phyloP scores from a whole-genome alignment of 2,888 invertebrate species.

The Calliopum simillimum region DNA sequence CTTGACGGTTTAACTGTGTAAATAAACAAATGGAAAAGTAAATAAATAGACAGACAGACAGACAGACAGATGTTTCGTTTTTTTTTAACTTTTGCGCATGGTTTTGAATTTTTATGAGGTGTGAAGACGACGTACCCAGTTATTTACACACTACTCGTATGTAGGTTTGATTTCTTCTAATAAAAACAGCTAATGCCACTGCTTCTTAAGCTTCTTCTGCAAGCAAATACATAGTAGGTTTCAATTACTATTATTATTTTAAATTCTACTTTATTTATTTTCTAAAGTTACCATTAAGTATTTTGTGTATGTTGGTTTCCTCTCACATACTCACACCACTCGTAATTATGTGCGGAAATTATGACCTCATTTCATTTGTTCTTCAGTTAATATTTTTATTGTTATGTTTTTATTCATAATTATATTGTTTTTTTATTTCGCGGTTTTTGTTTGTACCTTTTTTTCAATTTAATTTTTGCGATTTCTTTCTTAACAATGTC shows the following conservation, averaged over 20 bases:
- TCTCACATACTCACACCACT: conserved; percentile 13
- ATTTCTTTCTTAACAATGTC: conserved; percentile 21
- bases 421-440: background rate
- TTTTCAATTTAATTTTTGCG: background rate
- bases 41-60: background rate
- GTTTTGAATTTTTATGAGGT: background rate
- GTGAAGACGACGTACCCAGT: background rate
- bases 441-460: background rate
- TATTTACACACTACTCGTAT: background rate
- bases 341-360: conserved; percentile 40
- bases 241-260: conserved; percentile 26
- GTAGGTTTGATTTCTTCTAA: background rate
- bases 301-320: conserved; percentile 7
- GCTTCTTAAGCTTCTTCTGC: no score
- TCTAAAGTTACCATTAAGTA: conserved; percentile 15
- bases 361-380: conserved; percentile 41
- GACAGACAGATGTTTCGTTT: no score
- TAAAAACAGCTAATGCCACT: background rate
- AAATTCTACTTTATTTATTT: conserved; percentile 19
- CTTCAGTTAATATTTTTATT: conserved; percentile 10
- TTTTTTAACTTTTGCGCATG: background rate
- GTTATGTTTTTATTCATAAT: background rate
- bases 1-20: background rate
- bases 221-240: conserved; percentile 10
- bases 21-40: background rate